phyloP scores from a whole-genome alignment of 64 coral and sea anemone species.

The Dendrophyllia cribrosa region DNA sequence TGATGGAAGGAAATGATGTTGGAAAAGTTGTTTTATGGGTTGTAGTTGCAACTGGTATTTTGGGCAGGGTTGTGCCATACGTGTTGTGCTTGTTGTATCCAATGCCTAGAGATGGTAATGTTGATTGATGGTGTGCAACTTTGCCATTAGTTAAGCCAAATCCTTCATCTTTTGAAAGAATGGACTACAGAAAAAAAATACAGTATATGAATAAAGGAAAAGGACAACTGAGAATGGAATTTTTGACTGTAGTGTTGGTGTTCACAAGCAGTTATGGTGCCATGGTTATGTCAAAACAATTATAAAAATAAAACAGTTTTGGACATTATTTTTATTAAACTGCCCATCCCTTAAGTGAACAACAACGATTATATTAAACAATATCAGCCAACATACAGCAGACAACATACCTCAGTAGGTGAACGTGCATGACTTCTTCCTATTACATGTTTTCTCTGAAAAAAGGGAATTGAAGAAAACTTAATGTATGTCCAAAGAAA shows the following conservation, averaged over 20 bases:
- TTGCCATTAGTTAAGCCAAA: slow-evolving; percentile 19
- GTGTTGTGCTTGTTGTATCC: slow-evolving; percentile 49
- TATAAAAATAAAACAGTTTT: too few species aligned
- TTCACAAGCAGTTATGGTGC: too few species aligned
- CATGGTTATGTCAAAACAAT: too few species aligned
- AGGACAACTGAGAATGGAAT: too few species aligned
- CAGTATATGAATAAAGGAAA: too few species aligned
- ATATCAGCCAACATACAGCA: too few species aligned
- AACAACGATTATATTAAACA: too few species aligned
- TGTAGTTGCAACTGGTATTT: slow-evolving; percentile 85
- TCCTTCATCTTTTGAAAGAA: slow-evolving; percentile 80
- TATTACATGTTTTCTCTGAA: slow-evolving; percentile 63
- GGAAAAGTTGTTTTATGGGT: slow-evolving; percentile 73
- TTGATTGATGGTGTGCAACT: slow-evolving; percentile 15
- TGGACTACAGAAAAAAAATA: slow-evolving; percentile 41
- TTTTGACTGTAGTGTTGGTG: too few species aligned
- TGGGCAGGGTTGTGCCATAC: slow-evolving; percentile 78
- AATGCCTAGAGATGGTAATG: slow-evolving; percentile 37
- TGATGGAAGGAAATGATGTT: slow-evolving; percentile 86
- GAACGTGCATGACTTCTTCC: slow-evolving; percentile 20
- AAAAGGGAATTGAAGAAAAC: background rate
- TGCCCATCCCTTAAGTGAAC: too few species aligned
- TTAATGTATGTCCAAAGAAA: too few species aligned
- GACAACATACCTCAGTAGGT: background rate
- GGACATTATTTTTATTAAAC: too few species aligned